Conservation (phyloP, 2,888 invertebrate species). For the Xanthia icteritia region DNA sequence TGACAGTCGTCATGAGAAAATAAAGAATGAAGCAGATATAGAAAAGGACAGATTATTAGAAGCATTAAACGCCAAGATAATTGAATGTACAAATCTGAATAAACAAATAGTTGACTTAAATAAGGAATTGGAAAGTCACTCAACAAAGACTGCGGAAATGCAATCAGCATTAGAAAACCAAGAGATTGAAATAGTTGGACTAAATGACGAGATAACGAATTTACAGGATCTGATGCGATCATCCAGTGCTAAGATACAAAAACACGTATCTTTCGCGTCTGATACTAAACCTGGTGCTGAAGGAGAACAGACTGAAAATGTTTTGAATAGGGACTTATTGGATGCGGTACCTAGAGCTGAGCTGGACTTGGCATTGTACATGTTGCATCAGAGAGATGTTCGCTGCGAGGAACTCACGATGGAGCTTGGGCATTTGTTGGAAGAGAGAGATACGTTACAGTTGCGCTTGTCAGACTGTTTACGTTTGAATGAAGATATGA, state of each 20-base stretch:
- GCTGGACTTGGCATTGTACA: conserved; percentile 94
- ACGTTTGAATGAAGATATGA: conserved; percentile 92
- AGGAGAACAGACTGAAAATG: conserved; percentile 63
- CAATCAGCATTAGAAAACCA: conserved; percentile 92
- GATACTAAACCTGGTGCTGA: conserved; percentile 82
- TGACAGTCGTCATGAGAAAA: conserved; percentile 77
- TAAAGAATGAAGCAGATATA: conserved; percentile 74
- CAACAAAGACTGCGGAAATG: conserved; percentile 89
- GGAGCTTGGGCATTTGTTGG: conserved; percentile 95
- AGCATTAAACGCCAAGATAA: conserved; percentile 83
- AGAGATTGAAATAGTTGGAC: conserved; percentile 93
- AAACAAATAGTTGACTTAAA: conserved; percentile 89
- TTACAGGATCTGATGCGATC: conserved; percentile 78
- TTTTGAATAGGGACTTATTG: conserved; percentile 77
- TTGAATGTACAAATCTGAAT: conserved; percentile 87
- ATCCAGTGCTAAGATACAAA: conserved; percentile 82
- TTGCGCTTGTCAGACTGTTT: conserved; percentile 95
- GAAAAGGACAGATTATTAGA: conserved; percentile 78
- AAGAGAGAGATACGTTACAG: conserved; percentile 96
- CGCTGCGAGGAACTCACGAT: conserved; percentile 96
- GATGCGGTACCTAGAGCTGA: conserved; percentile 91
- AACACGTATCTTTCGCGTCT: conserved; percentile 87
- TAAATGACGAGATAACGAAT: conserved; percentile 92
- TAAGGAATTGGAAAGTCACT: conserved; percentile 88
- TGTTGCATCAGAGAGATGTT: conserved; percentile 96